Evolutionary conservation across 2,797 vertebrate species (phyloP).

Genomic region (Mionectes olivaceus): DNA sequence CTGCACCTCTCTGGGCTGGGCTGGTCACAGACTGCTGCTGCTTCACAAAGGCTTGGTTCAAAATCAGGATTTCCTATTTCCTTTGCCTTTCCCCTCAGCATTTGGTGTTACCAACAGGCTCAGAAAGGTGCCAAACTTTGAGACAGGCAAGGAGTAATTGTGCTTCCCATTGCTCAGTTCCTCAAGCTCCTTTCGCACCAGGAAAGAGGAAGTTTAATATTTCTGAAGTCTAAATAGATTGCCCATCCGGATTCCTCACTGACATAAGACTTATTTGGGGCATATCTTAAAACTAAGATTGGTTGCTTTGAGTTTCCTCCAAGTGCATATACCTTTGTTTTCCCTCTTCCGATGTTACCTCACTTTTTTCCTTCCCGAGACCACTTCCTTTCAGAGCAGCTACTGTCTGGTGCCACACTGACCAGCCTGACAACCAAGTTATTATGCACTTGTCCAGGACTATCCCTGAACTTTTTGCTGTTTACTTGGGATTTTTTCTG

Average conservation of each 20-base stretch:
- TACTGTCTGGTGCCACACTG: neutral
- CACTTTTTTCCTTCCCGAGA: neutral
- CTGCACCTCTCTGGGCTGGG: neutral
- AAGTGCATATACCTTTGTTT: neutral
- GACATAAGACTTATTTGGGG: neutral
- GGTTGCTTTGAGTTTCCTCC: neutral
- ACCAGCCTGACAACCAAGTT: neutral
- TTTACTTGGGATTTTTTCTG: neutral
- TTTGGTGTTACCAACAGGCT: neutral
- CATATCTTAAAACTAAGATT: neutral
- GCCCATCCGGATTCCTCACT: neutral
- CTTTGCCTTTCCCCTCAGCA: neutral
- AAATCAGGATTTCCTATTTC: neutral
- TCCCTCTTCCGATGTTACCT: neutral
- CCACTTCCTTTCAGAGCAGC: neutral
- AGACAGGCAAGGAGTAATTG: neutral
- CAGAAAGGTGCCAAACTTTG: neutral
- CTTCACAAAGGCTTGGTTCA: neutral
- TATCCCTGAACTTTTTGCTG: neutral
- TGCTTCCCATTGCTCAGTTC: neutral
- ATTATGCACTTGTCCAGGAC: fast-evolving
- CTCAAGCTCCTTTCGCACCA: neutral
- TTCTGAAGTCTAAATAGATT: neutral
- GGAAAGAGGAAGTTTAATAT: neutral
- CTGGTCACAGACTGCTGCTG: neutral